Evolutionary conservation across 2,888 invertebrate genomes (phyloP), one percentile per base, ranked within the genome.

Genomic region (Merodon equestris): DNA sequence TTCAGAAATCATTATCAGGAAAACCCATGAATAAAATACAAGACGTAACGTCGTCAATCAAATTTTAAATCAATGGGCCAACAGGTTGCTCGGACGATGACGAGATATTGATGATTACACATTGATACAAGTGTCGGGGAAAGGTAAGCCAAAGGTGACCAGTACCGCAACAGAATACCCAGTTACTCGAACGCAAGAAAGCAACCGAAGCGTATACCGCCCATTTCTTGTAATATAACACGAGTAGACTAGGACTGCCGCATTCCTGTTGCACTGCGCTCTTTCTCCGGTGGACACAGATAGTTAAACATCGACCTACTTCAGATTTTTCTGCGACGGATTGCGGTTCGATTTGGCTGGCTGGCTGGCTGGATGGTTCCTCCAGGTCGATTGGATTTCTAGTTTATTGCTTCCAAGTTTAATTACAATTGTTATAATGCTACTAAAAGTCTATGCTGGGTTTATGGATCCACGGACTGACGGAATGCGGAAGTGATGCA

Each of bases 11-110:
- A 27, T 27, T 27, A 27, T 2, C 2, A 27, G 27, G 2, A 27
- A 27, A 50, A 19, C 5, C 40, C 27, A 34, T 61, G 15, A 61
- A 54, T 27, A 44, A 71, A 71, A 48, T 64, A 66, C 54, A 71
- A 71, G 71, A 60, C 71, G 54, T 12, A 27, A 7, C 64, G 9
- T 64, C 53, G 50, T 64, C 60, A 71, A 64, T 76, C 71, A 76
- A 36, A 27, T 71, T 66, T 64, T 48, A 48, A 71, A 71, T 76
- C 71, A 64, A 76, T 71, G 54, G 58, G 54, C 58, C 44, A 66
- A 58, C 58, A 60, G 48, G 53, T 70, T 61, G 48, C 34, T 34
- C 10, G 36, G 27, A 38, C 34, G 34, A 3, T 40, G 48, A 42
- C 14, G 60, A n/a, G 15, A 17, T 42, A 17, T 12, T 50, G 50